Evolutionary conservation across 2,113 vertebrate genomes (phyloP), one percentile per base, ranked within the genome.

Genomic region (Antechinus stuartii): DNA sequence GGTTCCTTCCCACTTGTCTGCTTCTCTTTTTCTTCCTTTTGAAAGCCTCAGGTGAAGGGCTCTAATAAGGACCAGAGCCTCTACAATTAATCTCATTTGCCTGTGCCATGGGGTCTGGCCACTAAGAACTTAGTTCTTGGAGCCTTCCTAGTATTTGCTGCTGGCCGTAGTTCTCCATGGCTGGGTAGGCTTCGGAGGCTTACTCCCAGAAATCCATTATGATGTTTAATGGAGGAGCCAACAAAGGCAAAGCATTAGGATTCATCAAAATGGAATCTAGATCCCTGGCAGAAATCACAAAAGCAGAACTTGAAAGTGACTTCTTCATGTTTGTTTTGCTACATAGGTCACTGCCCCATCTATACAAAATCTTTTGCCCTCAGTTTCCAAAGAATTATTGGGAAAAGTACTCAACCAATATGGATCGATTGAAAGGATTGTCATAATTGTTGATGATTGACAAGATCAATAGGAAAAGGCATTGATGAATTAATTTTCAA

Each of bases 391-490:
- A 92, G 99, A 99, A 98, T 99, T 99, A 25, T 98, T 99, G 89
- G 99, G 99, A 94, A 99, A 99, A 97, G 99, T 99, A 0, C 99
- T 99, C 98, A 99, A 99, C 11, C 99, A 99, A 97, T 99, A 99
- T 90, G 99, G 99, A 55, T 99, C 99, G 56, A 99, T 99, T 26
- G 99, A 99, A 98, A 99, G 99, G 97, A 99, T 99, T 26, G 98
- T 99, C 42, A 99, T 99, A 42, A 99, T 99, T 93, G 99, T 99
- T 50, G 99, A 99, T 97, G 99, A 99, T 30, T 99, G 99, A 30
- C 99, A 0, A 99, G 99, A 97, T 99, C 99, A 2, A 99, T 99
- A 0, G 99, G 99, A 89, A 89, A 98, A 97, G 99, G 99, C 91
- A 99, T 99, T 92, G 99, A 99, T 23, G 99, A 99, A 98, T 99